Evolutionary conservation across 2,888 invertebrate species (phyloP).

Genomic region (Phrixothrix hirtus): DNA sequence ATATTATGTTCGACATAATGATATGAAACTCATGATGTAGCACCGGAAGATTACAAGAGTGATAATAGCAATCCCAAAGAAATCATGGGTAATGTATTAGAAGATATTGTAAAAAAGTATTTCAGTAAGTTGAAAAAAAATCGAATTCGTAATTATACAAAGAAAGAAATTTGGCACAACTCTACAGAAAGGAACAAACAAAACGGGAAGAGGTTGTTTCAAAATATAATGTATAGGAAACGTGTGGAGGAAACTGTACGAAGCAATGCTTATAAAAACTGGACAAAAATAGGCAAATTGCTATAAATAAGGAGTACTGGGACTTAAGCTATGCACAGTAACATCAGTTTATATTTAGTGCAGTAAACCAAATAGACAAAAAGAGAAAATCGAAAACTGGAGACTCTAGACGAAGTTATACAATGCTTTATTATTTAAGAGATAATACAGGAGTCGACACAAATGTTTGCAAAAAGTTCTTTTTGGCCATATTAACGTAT

Average conservation of each 20-base stretch:
- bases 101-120: too few species aligned
- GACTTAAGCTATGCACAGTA: not conserved
- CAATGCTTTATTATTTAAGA: not conserved
- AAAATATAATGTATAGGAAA: too few species aligned
- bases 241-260: not conserved
- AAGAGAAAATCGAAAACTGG: not conserved
- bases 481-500: not conserved
- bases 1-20: too few species aligned
- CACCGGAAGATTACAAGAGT: too few species aligned
- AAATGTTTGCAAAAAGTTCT: not conserved
- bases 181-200: not conserved
- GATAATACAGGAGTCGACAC: not conserved
- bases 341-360: not conserved
- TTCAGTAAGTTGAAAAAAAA: too few species aligned
- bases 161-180: not conserved
- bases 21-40: too few species aligned
- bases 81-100: too few species aligned
- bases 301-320: not conserved
- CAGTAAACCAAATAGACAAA: not conserved
- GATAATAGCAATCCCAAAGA: too few species aligned
- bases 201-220: not conserved
- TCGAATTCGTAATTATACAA: too few species aligned
- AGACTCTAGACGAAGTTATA: not conserved
- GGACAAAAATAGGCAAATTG: not conserved
- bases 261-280: not conserved